Evolutionary conservation across 2,113 vertebrate species (phyloP), one percentile per base, ranked within the genome.

Genomic region (Spea multiplicata): DNA sequence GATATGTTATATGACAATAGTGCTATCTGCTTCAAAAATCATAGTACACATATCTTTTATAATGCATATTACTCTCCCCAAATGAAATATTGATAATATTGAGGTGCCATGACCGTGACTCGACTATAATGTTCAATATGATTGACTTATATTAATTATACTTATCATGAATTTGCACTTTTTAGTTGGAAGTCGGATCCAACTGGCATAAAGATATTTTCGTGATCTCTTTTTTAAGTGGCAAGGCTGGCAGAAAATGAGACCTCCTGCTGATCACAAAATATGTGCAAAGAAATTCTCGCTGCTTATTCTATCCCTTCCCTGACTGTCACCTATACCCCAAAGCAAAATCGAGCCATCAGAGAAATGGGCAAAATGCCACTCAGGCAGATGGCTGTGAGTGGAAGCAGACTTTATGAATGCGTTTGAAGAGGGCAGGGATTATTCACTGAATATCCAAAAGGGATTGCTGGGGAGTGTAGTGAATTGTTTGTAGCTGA

Each of bases 261-360:
- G 61, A 44, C 65, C 70, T 57, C 76, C 76, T 65, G 76, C 62
- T 48, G 46, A 48, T 30, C n/a, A 52, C 5, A 61, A 78, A 71
- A 72, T 67, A 78, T 78, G 75, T 78, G 70, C 30, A 79, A 48
- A 57, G 44, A 79, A 66, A 50, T 65, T 9, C 69, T 16, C 44
- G 64, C 61, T 66, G 70, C 57, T 66, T 66, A 62, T 57, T 53
- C 65, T 66, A 70, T 66, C 69, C 76, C 70, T 7, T 66, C 68
- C 55, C 61, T 73, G 76, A 65, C 61, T 73, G 76, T 73, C 70
- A 79, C 69, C 76, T 73, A 79, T 73, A 79, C 69, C 76, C 70
- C 48, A 47, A 79, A 62, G 76, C 70, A 72, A 79, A 73, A 52
- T 47, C 14, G 10, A 79, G 52, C 62, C 69, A 66, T 79, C 76